A percentile compares a stretch with the other conserved stretches of the same genome.
Evolutionary conservation across 1,140 invertebrate genomes (phyloP).

Genomic region (Drosophila melanogaster): Release_6_plus_ISO1_MT NT_037436.4:19047001-19047500

Average conservation of each 20-base stretch:
- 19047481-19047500: constrained; percentile 50
- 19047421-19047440: neutral
- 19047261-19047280: neutral
- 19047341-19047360: constrained; percentile 47
- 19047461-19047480: constrained; percentile 33
- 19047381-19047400: constrained; percentile 40
- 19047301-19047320: constrained; percentile 50
- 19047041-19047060: constrained; percentile 31
- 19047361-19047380: constrained; percentile 75
- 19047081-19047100: constrained; percentile 22
- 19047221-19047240: constrained; percentile 14
- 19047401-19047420: constrained; percentile 28
- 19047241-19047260: constrained; percentile 3
- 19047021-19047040: constrained; percentile 67
- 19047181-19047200: constrained; percentile 65
- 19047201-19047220: constrained; percentile 61
- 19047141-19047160: constrained; percentile 68
- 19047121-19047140: constrained; percentile 62
- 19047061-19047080: constrained; percentile 77
- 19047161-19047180: constrained; percentile 57
- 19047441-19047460: neutral
- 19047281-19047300: constrained; percentile 13
- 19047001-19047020: constrained; percentile 30
- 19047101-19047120: constrained; percentile 16
- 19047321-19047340: constrained; percentile 29